phyloP scores from a whole-genome alignment of 2,113 vertebrate species.

The Anthoscopus minutus region DNA sequence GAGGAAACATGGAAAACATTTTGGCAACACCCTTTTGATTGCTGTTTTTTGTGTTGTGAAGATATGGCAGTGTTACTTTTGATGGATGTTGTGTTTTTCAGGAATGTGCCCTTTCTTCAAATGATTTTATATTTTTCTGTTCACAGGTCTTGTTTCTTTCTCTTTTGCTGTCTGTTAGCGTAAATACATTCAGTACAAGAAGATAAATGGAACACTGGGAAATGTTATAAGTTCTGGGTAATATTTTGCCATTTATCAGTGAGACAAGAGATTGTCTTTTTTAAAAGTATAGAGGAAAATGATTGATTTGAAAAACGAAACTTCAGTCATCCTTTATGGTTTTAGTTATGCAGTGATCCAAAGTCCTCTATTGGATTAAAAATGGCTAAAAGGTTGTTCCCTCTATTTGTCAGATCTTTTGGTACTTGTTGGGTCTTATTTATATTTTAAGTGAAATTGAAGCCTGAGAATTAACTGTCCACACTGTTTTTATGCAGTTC shows the following conservation, averaged over 20 bases:
- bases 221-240: not conserved
- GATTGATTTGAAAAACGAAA: slow-evolving; percentile 29
- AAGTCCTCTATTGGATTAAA: slow-evolving; percentile 1
- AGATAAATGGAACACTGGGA: slow-evolving; percentile 23
- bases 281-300: not conserved
- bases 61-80: not conserved
- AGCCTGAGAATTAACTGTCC: not conserved
- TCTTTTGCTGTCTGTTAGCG: not conserved
- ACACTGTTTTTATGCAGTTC: not conserved
- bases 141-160: not conserved
- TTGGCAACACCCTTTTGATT: not conserved
- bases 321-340: not conserved
- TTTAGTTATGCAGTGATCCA: not conserved
- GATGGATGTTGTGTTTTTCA: not conserved
- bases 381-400: not conserved
- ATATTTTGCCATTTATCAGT: not conserved
- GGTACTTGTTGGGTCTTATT: not conserved
- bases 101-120: not conserved
- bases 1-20: not conserved
- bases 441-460: not conserved
- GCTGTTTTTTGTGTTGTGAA: not conserved
- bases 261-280: not conserved
- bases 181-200: not conserved
- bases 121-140: not conserved
- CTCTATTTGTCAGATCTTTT: not conserved